Evolutionary conservation across 2,113 vertebrate genomes (phyloP), one percentile per base, ranked within the genome.

Genomic region (Tympanuchus pallidicinctus): DNA sequence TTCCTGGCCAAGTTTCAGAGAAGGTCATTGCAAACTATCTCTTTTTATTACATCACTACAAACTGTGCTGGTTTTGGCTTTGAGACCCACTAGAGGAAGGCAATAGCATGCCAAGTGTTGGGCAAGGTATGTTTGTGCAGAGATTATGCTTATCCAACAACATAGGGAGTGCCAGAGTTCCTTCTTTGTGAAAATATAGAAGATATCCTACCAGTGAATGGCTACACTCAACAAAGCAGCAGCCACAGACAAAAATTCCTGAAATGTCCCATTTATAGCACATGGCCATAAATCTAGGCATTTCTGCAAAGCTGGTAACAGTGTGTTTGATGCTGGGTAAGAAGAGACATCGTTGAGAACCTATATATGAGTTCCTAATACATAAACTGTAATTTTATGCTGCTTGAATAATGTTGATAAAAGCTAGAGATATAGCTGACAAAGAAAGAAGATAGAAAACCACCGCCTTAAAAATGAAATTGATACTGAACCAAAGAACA

Each of bases 1-100:
- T 69, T 94, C 47, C 82, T 50, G 30, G 79, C 76, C 80, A 74
- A 57, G 27, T 61, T 88, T 78, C 50, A 69, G 69, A 80, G 81
- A 89, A 92, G 85, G 85, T 93, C 91, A 64, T 61, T 89, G 64
- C 75, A 88, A 94, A 88, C 60, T 74, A 30, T 54, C 45, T 56
- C 34, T 64, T 76, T 78, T 47, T 67, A 60, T 93, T 71, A 42
- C 65, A 67, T 83, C 73, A 78, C 45, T 65, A 65, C 40, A 61
- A 43, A 71, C 43, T 56, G 8, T 21, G 69, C 43, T 80, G 48
- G 11, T 20, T 86, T 96, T 80, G 88, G 85, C 87, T 79, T 72
- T 47, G 32, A 88, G 38, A 38, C 21, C 43, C 30, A 25, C 36
- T 63, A 21, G 66, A 45, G 81, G 59, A 84, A 92, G 71, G 82